These are phyloP conservation scores for Gastrophysa polygoni DNA, from an alignment of 2,888 invertebrate genomes.

Conservation along the genomic window DNA sequence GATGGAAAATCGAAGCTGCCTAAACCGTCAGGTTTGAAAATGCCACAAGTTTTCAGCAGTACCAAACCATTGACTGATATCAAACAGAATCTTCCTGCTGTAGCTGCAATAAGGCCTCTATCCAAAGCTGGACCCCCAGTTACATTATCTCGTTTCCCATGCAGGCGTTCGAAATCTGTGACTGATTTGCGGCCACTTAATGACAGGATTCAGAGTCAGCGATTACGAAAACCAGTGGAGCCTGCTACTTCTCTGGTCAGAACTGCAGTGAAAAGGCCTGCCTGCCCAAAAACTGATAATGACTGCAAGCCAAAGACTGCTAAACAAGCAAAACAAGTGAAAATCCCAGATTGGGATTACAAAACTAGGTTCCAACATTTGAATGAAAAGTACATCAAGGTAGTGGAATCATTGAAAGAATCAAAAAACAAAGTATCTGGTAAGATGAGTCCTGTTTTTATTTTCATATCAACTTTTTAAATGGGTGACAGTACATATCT, in stretches of 20 bases:
- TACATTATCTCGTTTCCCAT: not conserved
- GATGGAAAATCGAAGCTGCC: slow-evolving; percentile 21
- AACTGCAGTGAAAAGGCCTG: slow-evolving; percentile 14
- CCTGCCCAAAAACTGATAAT: slow-evolving; percentile 22
- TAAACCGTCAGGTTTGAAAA: slow-evolving; percentile 24
- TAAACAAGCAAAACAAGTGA: slow-evolving; percentile 36
- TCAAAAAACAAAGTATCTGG: slow-evolving; percentile 55
- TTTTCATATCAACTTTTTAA: not conserved
- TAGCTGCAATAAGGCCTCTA: slow-evolving; percentile 1
- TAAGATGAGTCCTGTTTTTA: slow-evolving; percentile 23
- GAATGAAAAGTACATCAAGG: slow-evolving; percentile 63
- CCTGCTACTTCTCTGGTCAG: not conserved
- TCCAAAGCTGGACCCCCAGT: not conserved
- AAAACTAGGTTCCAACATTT: slow-evolving; percentile 68
- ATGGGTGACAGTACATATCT: not conserved
- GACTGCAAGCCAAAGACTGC: slow-evolving; percentile 37
- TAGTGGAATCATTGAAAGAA: slow-evolving; percentile 62
- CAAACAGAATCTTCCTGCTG: slow-evolving; percentile 9
- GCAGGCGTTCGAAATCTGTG: slow-evolving; percentile 34
- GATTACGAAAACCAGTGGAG: not conserved
- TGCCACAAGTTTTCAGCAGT: not conserved
- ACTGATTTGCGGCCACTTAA: slow-evolving; percentile 23
- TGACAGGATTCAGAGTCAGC: not conserved
- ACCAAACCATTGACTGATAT: slow-evolving; percentile 10
- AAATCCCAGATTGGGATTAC: slow-evolving; percentile 47